Conservation (phyloP, 2,113 vertebrate species). For the Myotis brandtii region DNA sequence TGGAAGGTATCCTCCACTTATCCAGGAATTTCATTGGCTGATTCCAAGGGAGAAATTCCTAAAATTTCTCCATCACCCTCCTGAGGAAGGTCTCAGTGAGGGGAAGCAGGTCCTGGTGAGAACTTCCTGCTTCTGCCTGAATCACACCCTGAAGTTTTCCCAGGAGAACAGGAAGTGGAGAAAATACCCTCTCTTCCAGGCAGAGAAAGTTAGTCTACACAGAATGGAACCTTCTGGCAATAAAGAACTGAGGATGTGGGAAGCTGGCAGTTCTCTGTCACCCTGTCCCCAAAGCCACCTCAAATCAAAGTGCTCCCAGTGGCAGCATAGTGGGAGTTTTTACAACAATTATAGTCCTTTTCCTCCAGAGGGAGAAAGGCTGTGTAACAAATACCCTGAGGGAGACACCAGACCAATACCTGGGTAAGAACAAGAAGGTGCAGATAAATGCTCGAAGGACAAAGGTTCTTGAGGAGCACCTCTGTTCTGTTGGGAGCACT, state of each 20-base stretch:
- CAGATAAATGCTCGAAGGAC: not conserved
- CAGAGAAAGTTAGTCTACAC: not conserved
- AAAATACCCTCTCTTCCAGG: conserved; percentile 17
- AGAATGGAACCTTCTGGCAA: conserved; percentile 19
- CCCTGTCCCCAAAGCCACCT: not conserved
- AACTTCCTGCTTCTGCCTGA: not conserved
- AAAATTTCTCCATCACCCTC: too few relatives aligned
- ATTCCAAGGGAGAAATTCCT: not conserved
- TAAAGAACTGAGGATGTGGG: not conserved
- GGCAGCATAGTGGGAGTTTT: not conserved
- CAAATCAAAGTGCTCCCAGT: not conserved
- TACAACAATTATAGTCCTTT: conserved; percentile 21
- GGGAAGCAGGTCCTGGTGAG: not conserved
- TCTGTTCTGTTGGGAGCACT: not conserved
- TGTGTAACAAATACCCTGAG: not conserved
- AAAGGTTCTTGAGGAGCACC: not conserved
- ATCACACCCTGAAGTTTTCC: not conserved
- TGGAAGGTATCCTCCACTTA: not conserved
- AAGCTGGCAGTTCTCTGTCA: not conserved
- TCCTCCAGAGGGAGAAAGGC: not conserved
- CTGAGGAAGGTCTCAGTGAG: not conserved
- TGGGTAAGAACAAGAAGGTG: not conserved
- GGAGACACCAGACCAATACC: not conserved
- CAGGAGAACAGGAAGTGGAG: conserved; percentile 9
- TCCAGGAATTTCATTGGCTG: not conserved